A percentile compares a stretch with the other conserved stretches of the same genome.
Evolutionary conservation across 1,140 invertebrate genomes (phyloP).

Genomic region (Aphis craccivora): DNA sequence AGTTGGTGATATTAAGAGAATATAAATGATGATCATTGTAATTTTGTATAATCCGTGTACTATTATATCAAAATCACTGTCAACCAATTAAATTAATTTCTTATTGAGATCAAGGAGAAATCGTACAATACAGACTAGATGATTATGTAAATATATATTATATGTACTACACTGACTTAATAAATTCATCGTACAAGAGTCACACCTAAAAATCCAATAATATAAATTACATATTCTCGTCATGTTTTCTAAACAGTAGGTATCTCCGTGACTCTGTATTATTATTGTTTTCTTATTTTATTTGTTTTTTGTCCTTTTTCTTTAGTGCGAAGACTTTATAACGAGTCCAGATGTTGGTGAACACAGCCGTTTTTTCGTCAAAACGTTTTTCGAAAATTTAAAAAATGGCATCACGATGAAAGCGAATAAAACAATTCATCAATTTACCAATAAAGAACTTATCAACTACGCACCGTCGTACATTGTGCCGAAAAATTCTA

Average conservation of each 20-base stretch:
- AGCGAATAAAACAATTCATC: conserved; percentile 62
- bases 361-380: conserved; percentile 74
- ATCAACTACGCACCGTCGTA: not conserved
- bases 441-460: conserved; percentile 63
- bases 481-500: not conserved
- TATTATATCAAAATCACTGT: not conserved
- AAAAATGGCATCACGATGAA: conserved; percentile 70
- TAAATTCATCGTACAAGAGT: not conserved
- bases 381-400: conserved; percentile 73
- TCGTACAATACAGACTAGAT: not conserved
- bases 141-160: not conserved
- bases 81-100: not conserved
- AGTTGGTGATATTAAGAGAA: not conserved
- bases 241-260: not conserved
- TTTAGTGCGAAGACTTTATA: conserved; percentile 74
- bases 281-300: not conserved
- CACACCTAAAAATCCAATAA: conserved; percentile 41
- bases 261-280: not conserved
- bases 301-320: conserved; percentile 62
- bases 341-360: conserved; percentile 76
- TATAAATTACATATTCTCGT: conserved; percentile 48
- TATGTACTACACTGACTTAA: not conserved
- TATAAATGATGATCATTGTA: not conserved
- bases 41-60: not conserved
- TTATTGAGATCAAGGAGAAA: not conserved